These are phyloP conservation scores for Sitophilus oryzae DNA, from an alignment of 1,140 invertebrate species.

Conservation along the genomic window DNA sequence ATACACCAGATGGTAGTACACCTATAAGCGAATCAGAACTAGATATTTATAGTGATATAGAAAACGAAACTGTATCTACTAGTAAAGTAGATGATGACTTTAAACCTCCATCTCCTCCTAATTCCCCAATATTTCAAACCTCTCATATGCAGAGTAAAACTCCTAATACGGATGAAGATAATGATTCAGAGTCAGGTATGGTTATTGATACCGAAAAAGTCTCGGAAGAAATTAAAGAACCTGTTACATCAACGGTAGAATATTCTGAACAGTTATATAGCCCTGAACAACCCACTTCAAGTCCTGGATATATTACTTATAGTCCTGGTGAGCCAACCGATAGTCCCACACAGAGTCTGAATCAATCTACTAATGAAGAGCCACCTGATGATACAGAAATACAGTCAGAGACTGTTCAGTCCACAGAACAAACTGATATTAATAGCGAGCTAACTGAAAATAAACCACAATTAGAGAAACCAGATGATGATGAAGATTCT, in stretches of 20 bases:
- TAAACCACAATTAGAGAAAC: conserved; percentile 23
- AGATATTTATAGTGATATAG: conserved; percentile 54
- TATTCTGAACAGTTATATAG: background rate
- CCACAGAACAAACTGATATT: conserved; percentile 7
- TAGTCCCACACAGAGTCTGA: conserved; percentile 1
- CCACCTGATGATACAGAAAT: background rate
- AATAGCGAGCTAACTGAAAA: conserved; percentile 19
- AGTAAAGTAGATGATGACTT: conserved; percentile 29
- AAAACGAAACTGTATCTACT: conserved; percentile 46
- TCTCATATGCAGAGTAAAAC: background rate
- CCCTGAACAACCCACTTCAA: conserved; percentile 4
- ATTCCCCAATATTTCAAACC: conserved; percentile 41
- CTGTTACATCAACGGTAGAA: conserved; percentile 24
- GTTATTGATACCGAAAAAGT: conserved; percentile 56
- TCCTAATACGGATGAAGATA: conserved; percentile 42
- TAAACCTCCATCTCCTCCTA: conserved; percentile 43
- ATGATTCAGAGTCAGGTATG: conserved; percentile 58
- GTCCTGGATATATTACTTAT: conserved; percentile 6
- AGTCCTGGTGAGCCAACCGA: conserved; percentile 3
- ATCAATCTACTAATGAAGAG: background rate
- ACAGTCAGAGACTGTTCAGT: conserved; percentile 12
- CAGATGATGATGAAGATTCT: conserved; percentile 51
- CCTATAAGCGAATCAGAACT: conserved; percentile 44
- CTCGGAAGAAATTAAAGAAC: conserved; percentile 20
- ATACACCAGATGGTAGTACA: conserved; percentile 18